Evolutionary conservation across 2,888 invertebrate genomes (phyloP), one percentile per base, ranked within the genome.

Genomic region (Scaeva pyrastri): DNA sequence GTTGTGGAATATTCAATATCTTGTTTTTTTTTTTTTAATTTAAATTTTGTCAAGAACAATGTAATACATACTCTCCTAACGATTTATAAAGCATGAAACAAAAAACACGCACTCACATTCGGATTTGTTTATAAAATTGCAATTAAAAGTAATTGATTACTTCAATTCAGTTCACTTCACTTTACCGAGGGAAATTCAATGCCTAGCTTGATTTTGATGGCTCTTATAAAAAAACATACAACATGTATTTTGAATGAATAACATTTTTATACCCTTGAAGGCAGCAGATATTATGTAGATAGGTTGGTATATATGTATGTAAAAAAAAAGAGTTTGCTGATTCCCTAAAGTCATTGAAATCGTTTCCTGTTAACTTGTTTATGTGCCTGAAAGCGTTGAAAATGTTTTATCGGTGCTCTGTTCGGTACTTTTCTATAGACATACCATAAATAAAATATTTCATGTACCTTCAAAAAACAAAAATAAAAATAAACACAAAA

Each of bases 121-220:
- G 21, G 10, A 26, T 62, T 26, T 62, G 41, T 62, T 43, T 62
- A 23, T n/a, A 62, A 62, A 62, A 41, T n/a, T 41, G 62, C 62
- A 62, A 62, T 62, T 62, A 62, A 43, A 39, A 23, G 41, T 62
- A 62, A 62, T 62, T 62, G 62, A 62, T 62, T 62, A 11, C 62
- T 43, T 43, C 43, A 62, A 62, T 62, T 62, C n/a, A 43, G 39
- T 60, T 60, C 10, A 41, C 41, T 60, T 21, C 19, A 21, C 21
- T 36, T 16, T 26, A 36, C 16, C 36, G 56, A 2, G 16, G 31
- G 16, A 31, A 56, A 56, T 31, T 56, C 31, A 31, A 56, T 56
- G 10, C 16, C 16, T 36, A 16, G 56, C 12, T 36, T 56, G 11
- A 56, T 36, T 56, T 56, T 56, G 16, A 36, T 56, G 56, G 31